Conservation (phyloP, 2,113 vertebrate species). For the Calypte anna region DNA sequence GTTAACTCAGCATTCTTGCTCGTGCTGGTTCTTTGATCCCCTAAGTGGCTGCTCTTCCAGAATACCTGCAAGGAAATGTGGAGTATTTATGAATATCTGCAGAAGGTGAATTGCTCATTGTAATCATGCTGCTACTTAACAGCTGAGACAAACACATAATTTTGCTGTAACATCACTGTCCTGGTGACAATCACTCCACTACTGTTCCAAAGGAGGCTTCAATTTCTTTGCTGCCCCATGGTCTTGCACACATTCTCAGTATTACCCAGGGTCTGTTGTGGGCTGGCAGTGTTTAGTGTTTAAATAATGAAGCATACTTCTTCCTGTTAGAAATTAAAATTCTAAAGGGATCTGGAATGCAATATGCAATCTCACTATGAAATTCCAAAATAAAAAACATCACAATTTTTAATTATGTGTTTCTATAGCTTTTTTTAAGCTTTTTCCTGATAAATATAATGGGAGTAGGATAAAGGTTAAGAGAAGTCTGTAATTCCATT, state of each 20-base stretch:
- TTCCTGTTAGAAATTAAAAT: background rate
- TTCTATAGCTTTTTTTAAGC: background rate
- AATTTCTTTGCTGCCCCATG: background rate
- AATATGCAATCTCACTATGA: background rate
- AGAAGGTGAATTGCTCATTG: background rate
- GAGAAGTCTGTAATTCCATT: background rate
- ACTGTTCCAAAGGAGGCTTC: background rate
- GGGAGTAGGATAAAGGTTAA: background rate
- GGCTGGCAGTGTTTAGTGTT: background rate
- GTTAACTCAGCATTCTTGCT: background rate
- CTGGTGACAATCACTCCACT: background rate
- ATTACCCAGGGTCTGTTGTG: background rate
- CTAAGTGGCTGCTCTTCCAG: background rate
- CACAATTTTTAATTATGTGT: background rate
- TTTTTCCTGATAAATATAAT: background rate
- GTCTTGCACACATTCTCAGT: background rate
- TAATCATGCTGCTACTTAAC: background rate
- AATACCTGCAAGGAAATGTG: background rate
- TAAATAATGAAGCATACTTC: background rate
- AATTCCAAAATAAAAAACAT: background rate
- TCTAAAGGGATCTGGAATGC: background rate
- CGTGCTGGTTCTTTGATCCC: background rate
- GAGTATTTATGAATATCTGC: slow-evolving; percentile 18
- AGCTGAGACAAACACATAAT: background rate
- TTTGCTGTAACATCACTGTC: background rate